Conservation (phyloP, 1,140 invertebrate species). For the Drosophila bocki region DNA sequence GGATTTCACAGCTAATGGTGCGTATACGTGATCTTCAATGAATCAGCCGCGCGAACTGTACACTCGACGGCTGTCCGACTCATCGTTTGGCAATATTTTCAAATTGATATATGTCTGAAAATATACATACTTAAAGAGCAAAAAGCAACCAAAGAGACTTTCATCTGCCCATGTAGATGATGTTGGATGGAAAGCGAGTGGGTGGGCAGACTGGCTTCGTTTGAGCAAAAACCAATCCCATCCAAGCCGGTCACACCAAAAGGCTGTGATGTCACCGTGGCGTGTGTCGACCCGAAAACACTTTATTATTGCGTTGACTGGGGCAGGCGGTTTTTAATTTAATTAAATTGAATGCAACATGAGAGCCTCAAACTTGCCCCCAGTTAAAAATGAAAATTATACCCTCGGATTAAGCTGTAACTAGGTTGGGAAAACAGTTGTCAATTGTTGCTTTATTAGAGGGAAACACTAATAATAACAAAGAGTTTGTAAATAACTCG, state of each 20-base stretch:
- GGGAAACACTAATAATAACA: not conserved
- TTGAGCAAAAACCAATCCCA: conserved; percentile 41
- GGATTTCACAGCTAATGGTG: conserved; percentile 76
- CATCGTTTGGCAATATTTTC: conserved; percentile 69
- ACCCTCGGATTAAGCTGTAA: not conserved
- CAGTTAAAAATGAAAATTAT: not conserved
- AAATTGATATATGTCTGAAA: conserved; percentile 55
- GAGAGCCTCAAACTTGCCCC: conserved; percentile 14
- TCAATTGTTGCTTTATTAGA: not conserved
- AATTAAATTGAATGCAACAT: conserved; percentile 72
- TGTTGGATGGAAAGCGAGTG: conserved; percentile 47
- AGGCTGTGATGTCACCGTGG: conserved; percentile 71
- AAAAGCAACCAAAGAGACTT: conserved; percentile 40
- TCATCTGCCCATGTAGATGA: conserved; percentile 34
- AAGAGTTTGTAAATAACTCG: not conserved
- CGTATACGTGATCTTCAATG: conserved; percentile 74
- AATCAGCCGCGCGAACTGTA: conserved; percentile 55
- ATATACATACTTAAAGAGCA: conserved; percentile 44
- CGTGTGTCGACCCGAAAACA: conserved; percentile 59
- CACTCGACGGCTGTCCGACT: conserved; percentile 38
- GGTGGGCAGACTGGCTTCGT: conserved; percentile 36
- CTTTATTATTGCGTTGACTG: conserved; percentile 55
- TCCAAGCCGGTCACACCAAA: conserved; percentile 43
- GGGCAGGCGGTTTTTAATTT: conserved; percentile 47
- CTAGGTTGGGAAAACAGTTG: conserved; percentile 2